Evolutionary conservation across 2,113 vertebrate genomes (phyloP).

Genomic region (Cololabis saira): DNA sequence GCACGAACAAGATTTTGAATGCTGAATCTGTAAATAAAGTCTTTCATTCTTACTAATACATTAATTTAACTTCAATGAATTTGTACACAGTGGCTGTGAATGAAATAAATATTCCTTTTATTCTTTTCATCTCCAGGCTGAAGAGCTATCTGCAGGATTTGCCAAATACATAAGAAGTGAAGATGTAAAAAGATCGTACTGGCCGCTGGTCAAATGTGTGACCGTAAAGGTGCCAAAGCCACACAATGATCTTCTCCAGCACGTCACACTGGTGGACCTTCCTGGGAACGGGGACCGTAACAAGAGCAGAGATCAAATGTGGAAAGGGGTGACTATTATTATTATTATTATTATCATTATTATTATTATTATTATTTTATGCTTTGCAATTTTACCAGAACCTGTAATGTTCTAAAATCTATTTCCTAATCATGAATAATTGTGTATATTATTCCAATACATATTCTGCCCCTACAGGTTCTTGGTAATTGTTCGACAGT

Average conservation of each 20-base stretch:
- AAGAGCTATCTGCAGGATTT: too few relatives aligned
- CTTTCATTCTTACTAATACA: too few relatives aligned
- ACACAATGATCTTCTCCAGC: constrained; percentile 34
- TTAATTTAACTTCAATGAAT: too few relatives aligned
- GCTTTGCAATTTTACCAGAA: neutral
- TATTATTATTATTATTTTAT: too few relatives aligned
- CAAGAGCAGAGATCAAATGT: too few relatives aligned
- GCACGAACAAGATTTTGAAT: neutral
- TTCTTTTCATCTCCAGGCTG: constrained; percentile 24
- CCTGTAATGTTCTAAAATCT: too few relatives aligned
- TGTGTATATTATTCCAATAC: neutral
- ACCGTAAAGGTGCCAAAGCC: constrained; percentile 48
- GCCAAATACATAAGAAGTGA: constrained; percentile 36
- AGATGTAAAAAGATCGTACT: constrained; percentile 18
- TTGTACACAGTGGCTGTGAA: too few relatives aligned
- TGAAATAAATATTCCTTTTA: too few relatives aligned
- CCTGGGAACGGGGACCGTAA: too few relatives aligned
- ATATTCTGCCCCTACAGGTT: constrained; percentile 24
- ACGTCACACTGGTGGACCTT: too few relatives aligned
- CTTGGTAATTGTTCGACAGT: constrained; percentile 57
- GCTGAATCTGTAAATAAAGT: constrained; percentile 22
- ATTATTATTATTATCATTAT: too few relatives aligned
- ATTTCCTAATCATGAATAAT: too few relatives aligned
- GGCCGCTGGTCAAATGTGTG: constrained; percentile 56
- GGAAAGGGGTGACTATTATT: constrained; percentile 53